Evolutionary conservation across 1,140 invertebrate species (phyloP).

Genomic region (Gryon sp.): DNA sequence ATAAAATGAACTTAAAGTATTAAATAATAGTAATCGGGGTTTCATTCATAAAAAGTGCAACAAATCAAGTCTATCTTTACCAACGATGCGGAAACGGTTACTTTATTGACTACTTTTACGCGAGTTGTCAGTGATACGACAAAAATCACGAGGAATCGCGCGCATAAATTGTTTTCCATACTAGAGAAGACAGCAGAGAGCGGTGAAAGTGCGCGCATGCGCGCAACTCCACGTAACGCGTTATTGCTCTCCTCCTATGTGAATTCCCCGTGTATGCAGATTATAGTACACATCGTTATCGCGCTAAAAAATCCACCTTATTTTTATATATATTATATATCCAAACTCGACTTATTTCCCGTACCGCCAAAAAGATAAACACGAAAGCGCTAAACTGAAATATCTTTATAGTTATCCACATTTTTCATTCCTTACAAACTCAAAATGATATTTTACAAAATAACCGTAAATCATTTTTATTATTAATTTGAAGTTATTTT

Average conservation of each 20-base stretch:
- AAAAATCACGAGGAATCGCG: constrained; percentile 27
- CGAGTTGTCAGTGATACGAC: constrained; percentile 4
- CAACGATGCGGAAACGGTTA: constrained; percentile 3
- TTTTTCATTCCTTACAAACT: too few relatives aligned
- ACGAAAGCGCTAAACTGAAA: too few relatives aligned
- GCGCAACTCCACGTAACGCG: background rate
- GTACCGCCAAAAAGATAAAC: too few relatives aligned
- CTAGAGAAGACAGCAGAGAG: background rate
- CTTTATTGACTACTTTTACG: constrained; percentile 24
- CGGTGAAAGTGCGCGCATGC: constrained; percentile 12
- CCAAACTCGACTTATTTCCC: too few relatives aligned
- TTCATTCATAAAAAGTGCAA: constrained; percentile 27
- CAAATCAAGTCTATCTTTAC: constrained; percentile 1
- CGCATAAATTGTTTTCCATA: constrained; percentile 32
- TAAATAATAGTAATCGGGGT: constrained; percentile 1
- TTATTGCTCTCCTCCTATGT: constrained; percentile 29
- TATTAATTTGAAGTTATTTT: too few relatives aligned
- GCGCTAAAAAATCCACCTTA: background rate
- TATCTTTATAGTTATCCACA: too few relatives aligned
- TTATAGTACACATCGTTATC: constrained; percentile 26
- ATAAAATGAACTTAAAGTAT: too few relatives aligned
- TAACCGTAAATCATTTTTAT: too few relatives aligned
- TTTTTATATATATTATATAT: too few relatives aligned
- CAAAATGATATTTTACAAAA: too few relatives aligned
- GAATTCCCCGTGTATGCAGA: constrained; percentile 33